phyloP scores from a whole-genome alignment of 2,113 vertebrate species.

The Polypterus senegalus region DNA sequence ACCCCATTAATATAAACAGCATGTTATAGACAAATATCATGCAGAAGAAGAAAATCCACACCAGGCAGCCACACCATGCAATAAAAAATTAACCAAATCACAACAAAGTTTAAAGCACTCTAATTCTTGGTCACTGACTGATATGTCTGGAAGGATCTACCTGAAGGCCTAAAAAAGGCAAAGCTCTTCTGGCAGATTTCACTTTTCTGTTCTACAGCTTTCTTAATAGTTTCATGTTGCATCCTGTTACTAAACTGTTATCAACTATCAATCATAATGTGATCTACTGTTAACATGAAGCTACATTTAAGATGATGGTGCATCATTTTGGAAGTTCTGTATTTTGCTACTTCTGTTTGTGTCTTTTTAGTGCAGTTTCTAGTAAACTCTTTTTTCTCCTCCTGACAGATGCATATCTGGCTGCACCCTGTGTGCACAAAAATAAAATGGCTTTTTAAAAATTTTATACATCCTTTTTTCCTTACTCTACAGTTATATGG shows the following conservation, averaged over 20 bases:
- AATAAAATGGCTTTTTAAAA: conserved; percentile 49
- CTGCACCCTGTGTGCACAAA: conserved; percentile 42
- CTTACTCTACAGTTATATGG: conserved; percentile 40
- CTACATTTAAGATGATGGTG: conserved; percentile 22
- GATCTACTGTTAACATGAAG: conserved; percentile 16
- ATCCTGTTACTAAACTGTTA: conserved; percentile 9
- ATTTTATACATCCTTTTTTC: conserved; percentile 24
- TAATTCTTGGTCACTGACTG: conserved; percentile 27
- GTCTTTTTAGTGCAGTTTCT: conserved; percentile 27
- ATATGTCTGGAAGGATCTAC: conserved; percentile 25
- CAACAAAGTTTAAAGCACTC: conserved; percentile 23
- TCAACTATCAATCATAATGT: conserved; percentile 14
- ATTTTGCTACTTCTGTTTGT: conserved; percentile 40
- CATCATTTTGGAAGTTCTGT: conserved; percentile 46
- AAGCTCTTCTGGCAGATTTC: conserved; percentile 7
- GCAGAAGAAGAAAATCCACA: conserved; percentile 61
- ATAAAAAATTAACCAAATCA: conserved; percentile 39
- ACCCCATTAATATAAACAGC: no score
- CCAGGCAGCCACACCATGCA: conserved; percentile 66
- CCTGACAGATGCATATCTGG: conserved; percentile 44
- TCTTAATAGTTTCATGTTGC: conserved; percentile 19
- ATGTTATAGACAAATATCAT: conserved; percentile 58
- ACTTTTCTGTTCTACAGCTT: conserved; percentile 23
- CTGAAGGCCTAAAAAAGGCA: conserved; percentile 15
- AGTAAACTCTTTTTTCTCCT: conserved; percentile 12